phyloP scores from a whole-genome alignment of 2,797 vertebrate species.

The Adelosebastes latens region DNA sequence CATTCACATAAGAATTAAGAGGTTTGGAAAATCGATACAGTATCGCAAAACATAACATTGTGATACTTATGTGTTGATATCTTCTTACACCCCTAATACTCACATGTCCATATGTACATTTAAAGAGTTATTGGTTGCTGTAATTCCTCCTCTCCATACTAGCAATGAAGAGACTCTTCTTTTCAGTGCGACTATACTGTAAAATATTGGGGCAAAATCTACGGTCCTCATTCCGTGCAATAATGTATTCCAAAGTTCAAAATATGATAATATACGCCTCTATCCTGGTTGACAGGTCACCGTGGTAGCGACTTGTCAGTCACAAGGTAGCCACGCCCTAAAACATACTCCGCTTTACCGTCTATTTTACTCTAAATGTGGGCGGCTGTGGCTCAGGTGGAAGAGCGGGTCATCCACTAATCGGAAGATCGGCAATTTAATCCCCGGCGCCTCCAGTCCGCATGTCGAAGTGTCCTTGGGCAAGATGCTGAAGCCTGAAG shows the following conservation, averaged over 20 bases:
- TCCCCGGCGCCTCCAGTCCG: too few species aligned
- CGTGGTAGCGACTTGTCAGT: background rate
- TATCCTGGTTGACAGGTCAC: background rate
- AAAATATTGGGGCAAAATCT: background rate
- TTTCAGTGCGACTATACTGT: background rate
- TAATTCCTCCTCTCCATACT: background rate
- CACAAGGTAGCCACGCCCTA: background rate
- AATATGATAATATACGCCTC: background rate
- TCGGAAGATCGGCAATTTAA: too few species aligned
- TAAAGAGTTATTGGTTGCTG: background rate
- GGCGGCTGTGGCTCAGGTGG: too few species aligned
- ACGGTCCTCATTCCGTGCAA: background rate
- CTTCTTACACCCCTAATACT: too few species aligned
- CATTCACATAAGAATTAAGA: too few species aligned
- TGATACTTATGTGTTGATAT: too few species aligned
- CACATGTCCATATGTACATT: background rate
- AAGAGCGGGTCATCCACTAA: too few species aligned
- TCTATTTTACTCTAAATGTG: background rate
- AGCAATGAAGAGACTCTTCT: background rate
- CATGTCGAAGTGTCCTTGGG: too few species aligned
- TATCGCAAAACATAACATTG: too few species aligned
- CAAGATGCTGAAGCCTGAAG: too few species aligned
- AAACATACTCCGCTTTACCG: background rate
- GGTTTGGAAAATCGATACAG: too few species aligned
- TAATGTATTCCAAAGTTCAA: background rate